Conservation (phyloP, 2,113 vertebrate species). For the Clarias macrocephalus region DNA sequence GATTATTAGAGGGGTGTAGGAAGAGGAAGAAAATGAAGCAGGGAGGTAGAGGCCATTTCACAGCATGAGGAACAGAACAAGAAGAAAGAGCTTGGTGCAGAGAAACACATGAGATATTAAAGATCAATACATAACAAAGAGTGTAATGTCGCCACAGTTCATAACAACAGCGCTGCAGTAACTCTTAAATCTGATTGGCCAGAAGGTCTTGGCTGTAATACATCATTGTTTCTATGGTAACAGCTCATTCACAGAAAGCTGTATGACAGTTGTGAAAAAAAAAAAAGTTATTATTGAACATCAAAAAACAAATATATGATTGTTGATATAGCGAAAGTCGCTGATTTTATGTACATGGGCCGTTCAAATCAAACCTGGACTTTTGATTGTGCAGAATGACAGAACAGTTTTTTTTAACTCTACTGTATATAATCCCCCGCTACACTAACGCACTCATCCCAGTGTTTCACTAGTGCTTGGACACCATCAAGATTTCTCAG, state of each 20-base stretch:
- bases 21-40: conserved; percentile 9
- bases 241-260: not conserved
- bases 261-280: not conserved
- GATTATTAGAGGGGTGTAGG: conserved; percentile 1
- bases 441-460: too few species aligned
- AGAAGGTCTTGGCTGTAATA: not conserved
- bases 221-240: not conserved
- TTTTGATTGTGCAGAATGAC: too few species aligned
- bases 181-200: conserved; percentile 3
- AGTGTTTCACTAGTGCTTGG: too few species aligned
- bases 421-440: too few species aligned
- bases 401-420: too few species aligned
- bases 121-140: not conserved
- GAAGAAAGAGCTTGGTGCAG: not conserved
- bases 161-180: not conserved
- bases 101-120: not conserved
- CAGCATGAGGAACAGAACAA: conserved; percentile 1
- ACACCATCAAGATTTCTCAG: too few species aligned
- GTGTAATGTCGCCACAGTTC: not conserved
- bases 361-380: too few species aligned
- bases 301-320: not conserved
- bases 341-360: too few species aligned
- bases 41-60: conserved; percentile 17
- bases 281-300: not conserved
- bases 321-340: not conserved